Base-by-base conservation (phyloP, 2,888 invertebrate genomes). In the Galerucella calmariensis region DNA sequence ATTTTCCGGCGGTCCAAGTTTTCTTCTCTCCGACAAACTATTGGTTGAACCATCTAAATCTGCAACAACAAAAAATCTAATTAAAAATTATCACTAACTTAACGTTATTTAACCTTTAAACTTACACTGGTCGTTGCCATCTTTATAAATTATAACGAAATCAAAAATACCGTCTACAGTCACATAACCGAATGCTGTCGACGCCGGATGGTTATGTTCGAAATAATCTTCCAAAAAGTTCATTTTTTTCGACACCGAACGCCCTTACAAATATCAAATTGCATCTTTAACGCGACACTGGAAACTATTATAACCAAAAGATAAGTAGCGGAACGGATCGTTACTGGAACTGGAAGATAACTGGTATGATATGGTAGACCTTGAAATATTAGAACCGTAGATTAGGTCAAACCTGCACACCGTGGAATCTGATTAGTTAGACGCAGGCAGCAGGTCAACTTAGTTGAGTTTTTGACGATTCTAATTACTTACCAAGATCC, bases 1-100 rank as follows among this genome's bases (percentile, higher is more conserved):
- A 83, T 95, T 95, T 88, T 93, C 93, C 83, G 93, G 91, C 58
- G 93, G 93, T 73, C 92, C 92, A 76, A 91, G 89, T 75, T 91
- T 89, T 85, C 92, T 91, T 86, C 92, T 92, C 79, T 89, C 88
- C 8, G 85, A 81, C 74, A 88, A 81, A 80, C 86, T 87, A 74
- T 84, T 87, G 46, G 83, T 87, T 44, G 88, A 87, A 46, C 87
- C 87, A 79, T 87, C 91, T 77, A 90, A 90, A 86, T 93, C 93
- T 87, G 82, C 46, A 86, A 84, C 27, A 35, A 65, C 58, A 44
- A 46, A 20, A 69, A 61, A 65, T 56, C 67, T 66, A 63, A 41
- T 67, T 44, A 62, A 73, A 67, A 59, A 48, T 12, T 48, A 48
- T 11, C 12, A 4, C 14, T 69, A 16, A 62, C 44, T 14, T 63